Conservation (phyloP, 2,797 vertebrate genomes). For the Botia kubotai region DNA sequence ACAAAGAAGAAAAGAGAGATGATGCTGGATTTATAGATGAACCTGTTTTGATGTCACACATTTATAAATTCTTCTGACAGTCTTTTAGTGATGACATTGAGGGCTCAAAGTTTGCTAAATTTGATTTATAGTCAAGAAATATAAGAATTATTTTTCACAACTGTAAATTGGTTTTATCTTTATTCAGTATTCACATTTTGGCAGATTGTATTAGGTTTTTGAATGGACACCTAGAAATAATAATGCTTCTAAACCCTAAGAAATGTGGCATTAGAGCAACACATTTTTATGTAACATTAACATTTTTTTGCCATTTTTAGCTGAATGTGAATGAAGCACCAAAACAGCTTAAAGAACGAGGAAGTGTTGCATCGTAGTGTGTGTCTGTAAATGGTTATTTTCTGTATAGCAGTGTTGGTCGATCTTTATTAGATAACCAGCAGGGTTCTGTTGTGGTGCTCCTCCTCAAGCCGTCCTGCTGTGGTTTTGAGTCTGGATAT, state of each 20-base stretch:
- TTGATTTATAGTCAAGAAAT: too few relatives aligned
- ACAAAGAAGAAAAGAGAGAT: not conserved
- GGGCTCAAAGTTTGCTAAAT: too few relatives aligned
- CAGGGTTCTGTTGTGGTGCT: constrained; percentile 11
- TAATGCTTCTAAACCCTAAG: not conserved
- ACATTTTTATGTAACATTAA: too few relatives aligned
- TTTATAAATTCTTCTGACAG: not conserved
- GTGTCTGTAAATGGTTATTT: not conserved
- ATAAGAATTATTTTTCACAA: too few relatives aligned
- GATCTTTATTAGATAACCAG: constrained; percentile 13
- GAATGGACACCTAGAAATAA: too few relatives aligned
- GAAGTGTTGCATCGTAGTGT: not conserved
- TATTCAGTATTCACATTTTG: too few relatives aligned
- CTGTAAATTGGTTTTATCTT: too few relatives aligned
- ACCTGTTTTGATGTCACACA: not conserved
- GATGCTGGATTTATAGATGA: not conserved
- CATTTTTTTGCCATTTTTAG: not conserved
- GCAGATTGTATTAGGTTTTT: too few relatives aligned
- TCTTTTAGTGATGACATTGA: too few relatives aligned
- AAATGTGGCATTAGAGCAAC: not conserved
- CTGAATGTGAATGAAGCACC: not conserved
- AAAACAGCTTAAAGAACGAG: not conserved
- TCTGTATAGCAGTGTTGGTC: not conserved
- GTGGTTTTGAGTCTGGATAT: not conserved
- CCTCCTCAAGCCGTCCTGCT: not conserved